A percentile compares a stretch with the other conserved stretches of the same genome.
Conservation (phyloP, 2,113 vertebrate genomes). For the Myotis lucifugus region DNA sequence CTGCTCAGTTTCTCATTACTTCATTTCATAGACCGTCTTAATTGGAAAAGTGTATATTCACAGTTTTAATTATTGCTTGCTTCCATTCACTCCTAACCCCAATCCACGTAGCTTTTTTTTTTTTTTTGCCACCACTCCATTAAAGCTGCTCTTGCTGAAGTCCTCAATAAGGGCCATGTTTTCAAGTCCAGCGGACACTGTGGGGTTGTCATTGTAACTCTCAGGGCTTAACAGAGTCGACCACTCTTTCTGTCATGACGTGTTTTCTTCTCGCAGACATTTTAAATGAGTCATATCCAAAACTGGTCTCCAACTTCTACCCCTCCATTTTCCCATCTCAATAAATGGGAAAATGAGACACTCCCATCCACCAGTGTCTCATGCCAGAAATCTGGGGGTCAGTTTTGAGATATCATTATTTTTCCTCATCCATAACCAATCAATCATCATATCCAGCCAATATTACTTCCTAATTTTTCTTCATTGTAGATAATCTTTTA, state of each 20-base stretch:
- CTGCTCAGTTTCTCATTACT: background rate
- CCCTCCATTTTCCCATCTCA: background rate
- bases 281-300: background rate
- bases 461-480: background rate
- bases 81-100: background rate
- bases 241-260: background rate
- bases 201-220: background rate
- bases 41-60: background rate
- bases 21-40: background rate
- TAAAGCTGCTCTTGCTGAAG: background rate
- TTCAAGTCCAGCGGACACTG: background rate
- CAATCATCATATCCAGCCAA: background rate
- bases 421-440: background rate
- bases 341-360: background rate
- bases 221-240: background rate
- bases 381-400: background rate
- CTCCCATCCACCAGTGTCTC: background rate
- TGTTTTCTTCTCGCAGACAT: background rate
- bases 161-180: background rate
- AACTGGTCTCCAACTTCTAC: background rate
- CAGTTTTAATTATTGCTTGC: background rate
- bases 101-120: background rate
- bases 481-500: background rate
- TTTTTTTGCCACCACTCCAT: background rate
- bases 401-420: background rate